A percentile compares a stretch with the other conserved stretches of the same genome.
Evolutionary conservation across 2,888 invertebrate genomes (phyloP).

Genomic region (Torymus auratus): DNA sequence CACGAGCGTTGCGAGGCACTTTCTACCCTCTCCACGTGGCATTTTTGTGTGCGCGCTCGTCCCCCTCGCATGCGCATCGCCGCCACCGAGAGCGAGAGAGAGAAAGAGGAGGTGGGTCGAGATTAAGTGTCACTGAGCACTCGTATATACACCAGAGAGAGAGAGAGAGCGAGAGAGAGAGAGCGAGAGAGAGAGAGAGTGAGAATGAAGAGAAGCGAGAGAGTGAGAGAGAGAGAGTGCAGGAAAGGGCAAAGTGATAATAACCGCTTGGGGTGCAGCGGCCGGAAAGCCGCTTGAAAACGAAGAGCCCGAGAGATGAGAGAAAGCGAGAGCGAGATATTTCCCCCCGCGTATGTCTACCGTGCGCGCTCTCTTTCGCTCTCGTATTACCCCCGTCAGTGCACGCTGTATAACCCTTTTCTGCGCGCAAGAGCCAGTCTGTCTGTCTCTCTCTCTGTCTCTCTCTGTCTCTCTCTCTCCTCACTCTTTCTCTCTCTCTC

Average conservation of each 20-base stretch:
- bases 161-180: constrained; percentile 12
- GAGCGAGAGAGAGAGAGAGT: constrained; percentile 30
- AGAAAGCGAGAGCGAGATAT: constrained; percentile 42
- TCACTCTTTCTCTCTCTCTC: no score
- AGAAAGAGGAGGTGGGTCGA: constrained; percentile 33
- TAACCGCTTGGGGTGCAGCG: constrained; percentile 62
- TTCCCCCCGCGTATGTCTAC: constrained; percentile 3
- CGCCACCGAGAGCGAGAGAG: not conserved
- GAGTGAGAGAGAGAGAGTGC: constrained; percentile 55
- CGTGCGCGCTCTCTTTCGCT: no score
- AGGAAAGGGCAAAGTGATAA: constrained; percentile 66
- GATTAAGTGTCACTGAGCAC: constrained; percentile 62
- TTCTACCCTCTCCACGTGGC: constrained; percentile 51
- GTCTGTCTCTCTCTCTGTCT: not conserved
- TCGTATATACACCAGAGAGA: not conserved
- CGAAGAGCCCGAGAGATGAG: constrained; percentile 24
- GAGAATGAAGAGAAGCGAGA: not conserved
- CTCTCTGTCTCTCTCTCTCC: no score
- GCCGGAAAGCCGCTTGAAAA: constrained; percentile 54
- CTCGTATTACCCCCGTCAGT: constrained; percentile 30
- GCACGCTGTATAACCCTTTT: constrained; percentile 10
- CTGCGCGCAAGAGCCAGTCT: not conserved
- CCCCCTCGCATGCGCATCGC: constrained; percentile 34
- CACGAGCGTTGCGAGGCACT: constrained; percentile 46
- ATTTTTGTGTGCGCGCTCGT: constrained; percentile 39